phyloP scores from a whole-genome alignment of 2,888 invertebrate genomes.

The Colletes collaris region DNA sequence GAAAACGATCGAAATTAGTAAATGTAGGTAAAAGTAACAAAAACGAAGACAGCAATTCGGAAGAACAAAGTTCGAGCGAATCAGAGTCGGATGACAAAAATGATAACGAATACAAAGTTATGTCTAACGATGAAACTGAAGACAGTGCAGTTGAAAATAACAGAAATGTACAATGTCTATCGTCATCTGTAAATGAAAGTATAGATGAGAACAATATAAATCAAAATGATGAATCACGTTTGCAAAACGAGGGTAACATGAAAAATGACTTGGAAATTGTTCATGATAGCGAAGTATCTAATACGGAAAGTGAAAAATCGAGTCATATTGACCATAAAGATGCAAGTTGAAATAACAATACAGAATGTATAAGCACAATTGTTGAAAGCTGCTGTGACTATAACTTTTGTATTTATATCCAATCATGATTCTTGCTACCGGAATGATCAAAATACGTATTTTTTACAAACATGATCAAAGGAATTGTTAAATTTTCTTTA shows the following conservation, averaged over 20 bases:
- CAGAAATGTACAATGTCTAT: not conserved
- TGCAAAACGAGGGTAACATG: not conserved
- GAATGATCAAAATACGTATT: not conserved
- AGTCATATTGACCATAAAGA: not conserved
- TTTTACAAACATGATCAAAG: slow-evolving; percentile 4
- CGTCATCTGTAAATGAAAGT: slow-evolving; percentile 1
- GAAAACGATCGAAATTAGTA: slow-evolving; percentile 70
- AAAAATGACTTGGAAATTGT: slow-evolving; percentile 8
- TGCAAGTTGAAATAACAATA: slow-evolving; percentile 1
- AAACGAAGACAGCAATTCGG: slow-evolving; percentile 71
- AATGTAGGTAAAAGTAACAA: slow-evolving; percentile 64
- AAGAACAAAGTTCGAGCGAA: slow-evolving; percentile 79
- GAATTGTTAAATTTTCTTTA: not conserved
- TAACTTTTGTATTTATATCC: slow-evolving; percentile 1
- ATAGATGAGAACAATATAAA: slow-evolving; percentile 1
- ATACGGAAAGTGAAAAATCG: not conserved
- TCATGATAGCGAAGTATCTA: not conserved
- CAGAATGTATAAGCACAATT: not conserved
- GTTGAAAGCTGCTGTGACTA: not conserved
- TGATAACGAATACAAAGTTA: slow-evolving; percentile 45
- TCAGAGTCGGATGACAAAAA: slow-evolving; percentile 53
- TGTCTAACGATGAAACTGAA: slow-evolving; percentile 34
- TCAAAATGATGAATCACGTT: slow-evolving; percentile 11
- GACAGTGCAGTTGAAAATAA: not conserved
- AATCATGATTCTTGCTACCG: not conserved